Percentiles rank a stretch among this genome's conserved stretches.
Evolutionary conservation across 2,888 invertebrate genomes (phyloP).

Genomic region (Harpalus rubripes): DNA sequence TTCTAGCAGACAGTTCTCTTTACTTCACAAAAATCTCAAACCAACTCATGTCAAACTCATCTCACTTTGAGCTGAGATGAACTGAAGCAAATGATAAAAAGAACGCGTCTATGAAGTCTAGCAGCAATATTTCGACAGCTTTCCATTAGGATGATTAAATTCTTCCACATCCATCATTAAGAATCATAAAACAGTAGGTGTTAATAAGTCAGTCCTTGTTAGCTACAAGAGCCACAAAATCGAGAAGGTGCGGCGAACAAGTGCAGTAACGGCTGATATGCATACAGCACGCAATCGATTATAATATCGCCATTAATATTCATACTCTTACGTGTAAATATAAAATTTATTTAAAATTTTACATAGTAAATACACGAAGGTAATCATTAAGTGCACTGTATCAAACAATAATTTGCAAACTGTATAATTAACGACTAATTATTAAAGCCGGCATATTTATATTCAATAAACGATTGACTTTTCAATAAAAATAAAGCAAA

Average conservation of each 20-base stretch:
- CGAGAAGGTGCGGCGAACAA: constrained; percentile 51
- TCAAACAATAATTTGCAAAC: constrained; percentile 56
- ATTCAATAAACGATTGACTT: constrained; percentile 47
- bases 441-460: constrained; percentile 29
- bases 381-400: constrained; percentile 50
- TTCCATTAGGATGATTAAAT: constrained; percentile 19
- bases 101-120: no score
- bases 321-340: constrained; percentile 55
- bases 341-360: constrained; percentile 60
- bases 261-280: constrained; percentile 46
- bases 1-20: no score
- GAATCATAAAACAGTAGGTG: constrained; percentile 47
- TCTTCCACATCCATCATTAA: constrained; percentile 30
- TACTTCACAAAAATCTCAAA: no score
- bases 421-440: constrained; percentile 52
- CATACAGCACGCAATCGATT: constrained; percentile 60
- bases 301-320: constrained; percentile 63
- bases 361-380: constrained; percentile 51
- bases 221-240: constrained; percentile 6
- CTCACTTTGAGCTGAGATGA: no score
- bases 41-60: no score
- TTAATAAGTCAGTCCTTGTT: constrained; percentile 40
- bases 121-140: background rate
- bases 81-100: no score
- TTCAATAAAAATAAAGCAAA: constrained; percentile 1